Base-by-base conservation (phyloP, 2,797 vertebrate genomes). In the Channa striata region DNA sequence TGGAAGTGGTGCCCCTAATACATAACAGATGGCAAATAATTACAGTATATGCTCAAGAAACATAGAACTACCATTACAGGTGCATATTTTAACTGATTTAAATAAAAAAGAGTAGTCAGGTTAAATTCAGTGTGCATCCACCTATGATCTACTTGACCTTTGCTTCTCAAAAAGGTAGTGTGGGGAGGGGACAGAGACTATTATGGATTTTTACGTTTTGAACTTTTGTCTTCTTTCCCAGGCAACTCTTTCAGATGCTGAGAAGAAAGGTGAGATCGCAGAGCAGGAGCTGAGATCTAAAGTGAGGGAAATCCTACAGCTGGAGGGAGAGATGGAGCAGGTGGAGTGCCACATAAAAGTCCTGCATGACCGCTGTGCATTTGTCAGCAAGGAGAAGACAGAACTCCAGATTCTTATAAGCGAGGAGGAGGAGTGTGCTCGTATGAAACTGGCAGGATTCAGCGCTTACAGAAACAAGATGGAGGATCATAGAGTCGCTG, bases 381-480 rank as follows among this genome's bases (percentile, higher is more conserved):
- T 74, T n/a, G 48, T 87, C 39, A 30, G 51, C 51, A 66, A 46
- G 44, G 85, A 87, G 17, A 93, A 85, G 49, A 11, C 78, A 8
- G 39, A 81, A 1, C 86, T 93, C 20, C 74, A 63, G 30, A 11
- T 57, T 7, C 11, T 8, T 6, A 77, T 84, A 1, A 58, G 61
- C 0, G 84, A 91, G 8, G 80, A 91, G 50, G 74, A 80, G 50
- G 89, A 92, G 60, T 71, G 6, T 0, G 73, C 59, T 16, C 37
- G 0, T 39, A 4, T 4, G 1, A 50, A 52, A 0, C 65, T 75
- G 50, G 70, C 34, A 1, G 16, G 9, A 37, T 89, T 91, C 63
- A 59, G 34, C 49, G 2, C 34, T 14, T 93, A 93, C 68, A 69
- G 87, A 10, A 67, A 48, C 0, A 93, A 91, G 68, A 93, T 91